A percentile compares a stretch with the other conserved stretches of the same genome.
phyloP scores from a whole-genome alignment of 37 sponge, comb jelly and placozoan species.

The Mnemiopsis leidyi region DNA sequence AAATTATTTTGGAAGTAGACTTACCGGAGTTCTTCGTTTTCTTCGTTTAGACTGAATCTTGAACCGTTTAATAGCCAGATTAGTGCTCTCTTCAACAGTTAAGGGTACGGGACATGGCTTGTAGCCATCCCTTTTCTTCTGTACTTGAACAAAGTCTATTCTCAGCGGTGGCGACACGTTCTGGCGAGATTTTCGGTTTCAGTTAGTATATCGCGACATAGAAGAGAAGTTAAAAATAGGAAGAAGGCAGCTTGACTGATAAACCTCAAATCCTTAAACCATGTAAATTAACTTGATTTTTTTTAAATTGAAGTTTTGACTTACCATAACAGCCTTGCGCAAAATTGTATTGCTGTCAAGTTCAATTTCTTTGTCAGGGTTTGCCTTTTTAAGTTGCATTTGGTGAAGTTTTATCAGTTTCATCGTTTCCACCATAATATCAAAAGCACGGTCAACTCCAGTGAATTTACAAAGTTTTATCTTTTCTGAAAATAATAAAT shows the following conservation, averaged over 20 bases:
- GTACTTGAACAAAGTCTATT: slow-evolving; percentile 4
- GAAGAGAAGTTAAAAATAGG: too few relatives aligned
- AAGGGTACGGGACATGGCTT: slow-evolving; percentile 20
- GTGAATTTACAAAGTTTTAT: not conserved
- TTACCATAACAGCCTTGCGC: not conserved
- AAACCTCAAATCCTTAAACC: too few relatives aligned
- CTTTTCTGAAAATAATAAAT: not conserved
- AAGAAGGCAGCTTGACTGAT: too few relatives aligned
- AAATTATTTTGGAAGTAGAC: too few relatives aligned
- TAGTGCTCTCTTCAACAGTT: not conserved
- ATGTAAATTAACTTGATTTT: too few relatives aligned
- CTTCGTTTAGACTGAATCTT: not conserved
- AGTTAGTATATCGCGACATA: too few relatives aligned
- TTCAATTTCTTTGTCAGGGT: not conserved
- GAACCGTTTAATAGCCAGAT: not conserved
- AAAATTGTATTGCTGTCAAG: not conserved
- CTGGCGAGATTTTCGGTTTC: too few relatives aligned
- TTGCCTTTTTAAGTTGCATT: not conserved
- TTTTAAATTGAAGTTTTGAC: too few relatives aligned
- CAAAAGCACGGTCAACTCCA: not conserved
- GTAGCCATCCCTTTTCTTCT: not conserved
- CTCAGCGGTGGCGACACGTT: not conserved
- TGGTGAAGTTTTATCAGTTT: not conserved
- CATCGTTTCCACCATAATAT: not conserved
- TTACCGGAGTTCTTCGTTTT: not conserved